Base-by-base conservation (phyloP, 2,113 vertebrate species). In the Halichoerus grypus region DNA sequence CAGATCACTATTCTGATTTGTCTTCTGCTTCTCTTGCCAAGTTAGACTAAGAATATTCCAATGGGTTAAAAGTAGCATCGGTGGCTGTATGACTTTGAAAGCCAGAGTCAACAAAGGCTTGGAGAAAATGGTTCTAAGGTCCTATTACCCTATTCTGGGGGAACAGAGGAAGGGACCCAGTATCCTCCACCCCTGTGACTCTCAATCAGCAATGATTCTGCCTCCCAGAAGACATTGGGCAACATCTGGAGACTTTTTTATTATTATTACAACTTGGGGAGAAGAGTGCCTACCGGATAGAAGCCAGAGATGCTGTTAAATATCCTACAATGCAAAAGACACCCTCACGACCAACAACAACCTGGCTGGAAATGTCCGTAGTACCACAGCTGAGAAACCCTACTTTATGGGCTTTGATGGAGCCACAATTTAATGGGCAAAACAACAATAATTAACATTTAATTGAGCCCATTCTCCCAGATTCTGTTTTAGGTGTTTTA, bases 401-500 rank as follows among this genome's bases (percentile, higher is more conserved):
- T 88, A 46, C 12, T 82, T 3, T 81, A 71, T 42, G 42, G 13
- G n/a, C 55, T 85, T 82, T 67, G 12, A n/a, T 84, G 55, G 42
- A 49, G 53, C 16, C 39, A 69, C 5, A 7, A 49, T 51, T 67
- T 80, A 90, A 55, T 79, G 49, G 72, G 26, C 24, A 94, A 81
- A 86, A 59, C 7, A 71, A 92, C 77, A 15, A 14, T 76, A 81
- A 36, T 18, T 71, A 71, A 59, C 36, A 59, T 67, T 72, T 91
- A 67, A 85, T 71, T 63, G 49, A 95, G 49, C 14, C 55, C 51
- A 46, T 84, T 33, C 33, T 91, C 53, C 4, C 3, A 49, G 61
- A 26, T 42, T 93, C 69, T 95, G 71, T 88, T 87, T 88, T 59
- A 69, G 81, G 57, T 36, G 33, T 95, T 95, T 93, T 91, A 91